phyloP scores from a whole-genome alignment of 92 coral and sea anemone species.

The Siderastrea siderea region DNA sequence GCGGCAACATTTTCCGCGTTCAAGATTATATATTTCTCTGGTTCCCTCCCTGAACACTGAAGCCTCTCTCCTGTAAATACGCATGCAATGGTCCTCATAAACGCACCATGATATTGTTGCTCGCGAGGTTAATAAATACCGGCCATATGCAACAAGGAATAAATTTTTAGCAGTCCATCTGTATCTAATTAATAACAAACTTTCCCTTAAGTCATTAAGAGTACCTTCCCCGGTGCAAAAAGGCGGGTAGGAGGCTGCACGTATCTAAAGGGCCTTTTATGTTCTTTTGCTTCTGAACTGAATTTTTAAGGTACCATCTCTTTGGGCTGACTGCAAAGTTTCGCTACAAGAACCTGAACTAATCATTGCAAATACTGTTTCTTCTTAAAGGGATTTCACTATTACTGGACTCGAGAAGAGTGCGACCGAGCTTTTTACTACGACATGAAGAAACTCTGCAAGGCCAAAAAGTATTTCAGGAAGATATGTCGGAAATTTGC shows the following conservation, averaged over 20 bases:
- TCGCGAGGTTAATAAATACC: neutral
- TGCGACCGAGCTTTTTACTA: constrained; percentile 65
- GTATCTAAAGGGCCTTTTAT: no score
- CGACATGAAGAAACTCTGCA: constrained; percentile 57
- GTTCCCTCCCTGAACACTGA: neutral
- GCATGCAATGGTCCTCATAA: neutral
- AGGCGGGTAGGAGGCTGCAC: no score
- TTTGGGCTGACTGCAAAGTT: neutral
- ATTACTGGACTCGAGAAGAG: constrained; percentile 49
- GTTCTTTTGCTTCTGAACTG: neutral
- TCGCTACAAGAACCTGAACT: neutral
- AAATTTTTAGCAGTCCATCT: no score
- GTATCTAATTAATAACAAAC: no score
- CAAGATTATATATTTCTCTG: no score
- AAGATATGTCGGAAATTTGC: constrained; percentile 6
- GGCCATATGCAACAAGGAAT: neutral
- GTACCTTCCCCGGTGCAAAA: no score
- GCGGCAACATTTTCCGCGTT: no score
- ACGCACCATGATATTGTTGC: no score
- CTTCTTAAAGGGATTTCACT: constrained; percentile 48
- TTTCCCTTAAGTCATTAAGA: no score
- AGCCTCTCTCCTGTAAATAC: neutral
- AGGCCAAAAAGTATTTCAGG: neutral
- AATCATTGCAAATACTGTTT: neutral
- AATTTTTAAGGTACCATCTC: neutral